Conservation (phyloP, 2,797 vertebrate genomes). For the Gephyroberyx darwinii region DNA sequence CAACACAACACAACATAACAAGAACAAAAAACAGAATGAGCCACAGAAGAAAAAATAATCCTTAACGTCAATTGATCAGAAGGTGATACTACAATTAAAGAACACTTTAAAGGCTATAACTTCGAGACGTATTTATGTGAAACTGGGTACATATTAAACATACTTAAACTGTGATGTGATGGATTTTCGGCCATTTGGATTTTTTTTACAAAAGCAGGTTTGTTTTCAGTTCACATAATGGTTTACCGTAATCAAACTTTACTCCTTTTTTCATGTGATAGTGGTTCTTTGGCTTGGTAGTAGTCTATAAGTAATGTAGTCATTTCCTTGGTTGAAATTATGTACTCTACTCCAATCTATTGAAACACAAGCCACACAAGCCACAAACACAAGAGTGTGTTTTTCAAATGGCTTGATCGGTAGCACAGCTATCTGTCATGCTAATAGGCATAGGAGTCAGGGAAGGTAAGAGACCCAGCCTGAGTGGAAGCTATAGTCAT, state of each 20-base stretch:
- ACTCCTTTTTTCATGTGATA: slow-evolving; percentile 24
- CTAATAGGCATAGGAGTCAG: slow-evolving; percentile 46
- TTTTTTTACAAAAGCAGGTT: too few relatives aligned
- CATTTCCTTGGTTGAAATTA: not conserved
- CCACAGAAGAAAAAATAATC: too few relatives aligned
- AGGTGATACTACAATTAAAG: too few relatives aligned
- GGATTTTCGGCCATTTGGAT: not conserved
- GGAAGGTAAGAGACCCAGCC: slow-evolving; percentile 32
- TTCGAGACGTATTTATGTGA: not conserved
- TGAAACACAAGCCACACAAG: not conserved
- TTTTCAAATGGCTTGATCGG: slow-evolving; percentile 54
- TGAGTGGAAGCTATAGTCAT: slow-evolving; percentile 63
- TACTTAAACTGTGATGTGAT: not conserved
- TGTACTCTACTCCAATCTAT: slow-evolving; percentile 26
- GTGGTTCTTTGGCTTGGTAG: slow-evolving; percentile 7
- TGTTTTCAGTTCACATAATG: slow-evolving; percentile 7
- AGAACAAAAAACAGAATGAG: too few relatives aligned
- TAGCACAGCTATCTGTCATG: slow-evolving; percentile 56
- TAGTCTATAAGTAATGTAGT: not conserved
- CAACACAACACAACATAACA: too few relatives aligned
- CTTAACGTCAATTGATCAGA: too few relatives aligned
- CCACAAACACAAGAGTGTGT: slow-evolving; percentile 21
- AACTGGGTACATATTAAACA: too few relatives aligned
- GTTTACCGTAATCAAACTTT: not conserved
- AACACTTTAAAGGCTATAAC: too few relatives aligned